Conservation (phyloP, 2,888 invertebrate species). For the Eulithis prunata region DNA sequence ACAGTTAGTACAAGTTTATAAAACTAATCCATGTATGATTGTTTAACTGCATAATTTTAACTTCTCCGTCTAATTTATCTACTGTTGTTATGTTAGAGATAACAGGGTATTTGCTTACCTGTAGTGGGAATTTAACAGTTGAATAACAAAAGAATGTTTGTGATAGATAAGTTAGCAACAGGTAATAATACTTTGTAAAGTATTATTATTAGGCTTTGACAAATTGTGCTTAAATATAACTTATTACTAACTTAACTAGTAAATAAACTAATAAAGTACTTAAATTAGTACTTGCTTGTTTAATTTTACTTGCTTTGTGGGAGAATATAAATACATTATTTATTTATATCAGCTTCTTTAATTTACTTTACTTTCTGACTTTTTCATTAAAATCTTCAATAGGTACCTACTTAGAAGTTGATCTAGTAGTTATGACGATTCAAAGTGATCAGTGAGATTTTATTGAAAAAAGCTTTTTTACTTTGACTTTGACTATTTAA, state of each 20-base stretch:
- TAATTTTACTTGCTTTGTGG: background rate
- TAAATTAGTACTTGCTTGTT: too few species aligned
- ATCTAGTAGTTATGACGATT: too few species aligned
- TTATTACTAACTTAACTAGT: too few species aligned
- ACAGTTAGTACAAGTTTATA: constrained; percentile 21
- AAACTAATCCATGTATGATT: constrained; percentile 22
- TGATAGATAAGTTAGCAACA: constrained; percentile 7
- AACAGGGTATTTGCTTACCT: constrained; percentile 44
- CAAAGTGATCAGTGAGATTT: too few species aligned
- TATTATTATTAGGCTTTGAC: background rate
- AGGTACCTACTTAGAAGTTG: too few species aligned
- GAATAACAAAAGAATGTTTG: constrained; percentile 29
- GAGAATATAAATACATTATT: too few species aligned
- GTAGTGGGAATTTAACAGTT: constrained; percentile 39
- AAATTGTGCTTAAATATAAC: background rate
- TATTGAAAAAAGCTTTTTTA: too few species aligned
- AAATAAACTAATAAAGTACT: too few species aligned
- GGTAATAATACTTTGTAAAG: background rate
- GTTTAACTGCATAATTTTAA: constrained; percentile 29
- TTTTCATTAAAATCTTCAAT: too few species aligned
- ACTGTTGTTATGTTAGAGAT: constrained; percentile 43
- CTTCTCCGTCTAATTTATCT: constrained; percentile 36
- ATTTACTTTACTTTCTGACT: too few species aligned
- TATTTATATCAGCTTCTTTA: too few species aligned
- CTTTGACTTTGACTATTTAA: too few species aligned